phyloP scores from a whole-genome alignment of 2,797 vertebrate species.

The Tamandua tetradactyla region DNA sequence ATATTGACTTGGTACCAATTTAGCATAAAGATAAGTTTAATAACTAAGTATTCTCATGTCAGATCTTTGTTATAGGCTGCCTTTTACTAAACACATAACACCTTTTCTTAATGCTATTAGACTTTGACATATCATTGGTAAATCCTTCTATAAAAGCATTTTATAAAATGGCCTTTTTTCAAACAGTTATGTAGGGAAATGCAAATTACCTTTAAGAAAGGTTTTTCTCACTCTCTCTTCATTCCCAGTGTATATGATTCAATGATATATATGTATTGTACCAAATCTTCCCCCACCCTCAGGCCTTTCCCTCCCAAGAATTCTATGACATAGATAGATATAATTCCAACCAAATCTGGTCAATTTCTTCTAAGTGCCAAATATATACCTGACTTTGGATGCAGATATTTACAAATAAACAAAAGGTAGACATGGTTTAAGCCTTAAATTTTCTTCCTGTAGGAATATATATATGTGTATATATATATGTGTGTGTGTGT shows the following conservation, averaged over 20 bases:
- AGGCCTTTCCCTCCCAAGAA: background rate
- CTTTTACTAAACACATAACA: conserved; percentile 13
- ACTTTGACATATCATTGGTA: background rate
- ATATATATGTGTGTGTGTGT: no score
- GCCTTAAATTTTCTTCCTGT: background rate
- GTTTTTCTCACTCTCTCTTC: background rate
- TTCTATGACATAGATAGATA: background rate
- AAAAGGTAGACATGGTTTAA: background rate
- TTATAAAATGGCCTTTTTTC: conserved; percentile 44
- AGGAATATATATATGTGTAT: background rate
- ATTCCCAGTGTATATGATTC: background rate
- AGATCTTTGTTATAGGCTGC: background rate
- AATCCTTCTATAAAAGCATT: conserved; percentile 15
- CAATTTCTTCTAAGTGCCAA: conserved; percentile 56
- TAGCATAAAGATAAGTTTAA: conserved; percentile 16
- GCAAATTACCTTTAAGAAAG: conserved; percentile 54
- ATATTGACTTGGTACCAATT: background rate
- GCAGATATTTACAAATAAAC: conserved; percentile 35
- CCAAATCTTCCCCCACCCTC: background rate
- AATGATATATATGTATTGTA: background rate
- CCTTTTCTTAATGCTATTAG: conserved; percentile 52
- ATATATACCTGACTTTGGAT: background rate
- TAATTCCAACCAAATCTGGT: background rate
- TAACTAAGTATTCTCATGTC: background rate
- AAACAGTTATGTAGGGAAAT: conserved; percentile 9